phyloP scores from a whole-genome alignment of 2,113 vertebrate genomes.

The Pterocles burchelli region DNA sequence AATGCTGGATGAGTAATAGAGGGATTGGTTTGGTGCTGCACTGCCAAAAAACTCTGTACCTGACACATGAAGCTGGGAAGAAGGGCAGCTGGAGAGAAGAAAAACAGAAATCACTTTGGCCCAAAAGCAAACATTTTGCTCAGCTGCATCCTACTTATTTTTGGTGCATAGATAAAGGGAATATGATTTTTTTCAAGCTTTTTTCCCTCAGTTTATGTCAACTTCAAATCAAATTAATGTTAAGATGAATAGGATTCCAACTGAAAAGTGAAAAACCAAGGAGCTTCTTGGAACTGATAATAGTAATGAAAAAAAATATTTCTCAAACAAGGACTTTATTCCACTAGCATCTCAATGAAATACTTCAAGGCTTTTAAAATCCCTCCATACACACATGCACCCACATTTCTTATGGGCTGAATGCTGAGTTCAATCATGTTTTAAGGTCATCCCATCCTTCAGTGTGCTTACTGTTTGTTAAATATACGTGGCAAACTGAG shows the following conservation, averaged over 20 bases:
- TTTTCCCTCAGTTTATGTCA: neutral
- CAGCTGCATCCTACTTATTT: neutral
- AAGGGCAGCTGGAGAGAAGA: neutral
- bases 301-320: neutral
- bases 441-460: neutral
- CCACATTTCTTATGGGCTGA: neutral
- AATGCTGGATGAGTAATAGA: neutral
- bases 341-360: neutral
- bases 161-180: neutral
- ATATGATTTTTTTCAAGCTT: neutral
- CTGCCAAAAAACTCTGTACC: neutral
- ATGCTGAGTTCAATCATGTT: neutral
- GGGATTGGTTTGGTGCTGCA: neutral
- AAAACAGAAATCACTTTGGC: neutral
- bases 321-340: neutral
- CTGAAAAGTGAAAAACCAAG: neutral
- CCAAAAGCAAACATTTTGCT: neutral
- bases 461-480: neutral
- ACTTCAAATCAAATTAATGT: constrained; percentile 13
- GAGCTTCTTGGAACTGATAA: neutral
- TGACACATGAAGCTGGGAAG: neutral
- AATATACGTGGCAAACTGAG: neutral
- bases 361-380: constrained; percentile 15
- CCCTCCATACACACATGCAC: neutral
- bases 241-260: neutral